Evolutionary conservation across 1,140 invertebrate genomes (phyloP).

Genomic region (Drosophila neocordata): DNA sequence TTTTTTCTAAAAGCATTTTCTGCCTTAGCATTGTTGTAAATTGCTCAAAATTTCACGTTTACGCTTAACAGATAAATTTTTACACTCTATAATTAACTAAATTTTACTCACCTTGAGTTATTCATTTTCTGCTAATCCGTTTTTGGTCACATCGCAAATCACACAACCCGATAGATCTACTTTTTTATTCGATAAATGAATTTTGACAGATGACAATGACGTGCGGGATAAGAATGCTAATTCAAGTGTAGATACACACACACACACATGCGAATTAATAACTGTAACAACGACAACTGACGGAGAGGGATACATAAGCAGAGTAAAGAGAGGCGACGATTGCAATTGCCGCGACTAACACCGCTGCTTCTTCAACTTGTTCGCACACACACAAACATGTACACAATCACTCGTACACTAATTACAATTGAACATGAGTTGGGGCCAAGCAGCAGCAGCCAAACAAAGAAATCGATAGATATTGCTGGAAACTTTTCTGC

Average conservation of each 20-base stretch:
- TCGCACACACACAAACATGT: constrained; percentile 12
- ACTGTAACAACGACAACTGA: constrained; percentile 56
- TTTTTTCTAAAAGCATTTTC: constrained; percentile 81
- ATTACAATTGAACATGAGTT: constrained; percentile 74
- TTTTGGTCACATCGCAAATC: constrained; percentile 36
- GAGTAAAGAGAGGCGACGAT: constrained; percentile 62
- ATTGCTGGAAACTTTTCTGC: constrained; percentile 56
- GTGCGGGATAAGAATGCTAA: constrained; percentile 63
- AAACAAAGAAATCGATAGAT: constrained; percentile 80
- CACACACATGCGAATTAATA: constrained; percentile 70
- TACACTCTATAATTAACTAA: constrained; percentile 1
- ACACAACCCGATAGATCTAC: constrained; percentile 31
- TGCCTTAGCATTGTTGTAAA: constrained; percentile 81
- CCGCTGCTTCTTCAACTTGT: constrained; percentile 37
- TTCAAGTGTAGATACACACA: constrained; percentile 66
- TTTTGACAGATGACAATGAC: constrained; percentile 55
- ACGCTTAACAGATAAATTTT: constrained; percentile 14
- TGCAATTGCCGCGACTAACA: constrained; percentile 59
- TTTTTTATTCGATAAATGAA: constrained; percentile 24
- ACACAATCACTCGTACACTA: constrained; percentile 45
- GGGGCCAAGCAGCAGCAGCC: constrained; percentile 30
- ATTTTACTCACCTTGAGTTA: constrained; percentile 36
- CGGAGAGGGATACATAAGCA: constrained; percentile 44
- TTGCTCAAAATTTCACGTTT: constrained; percentile 72
- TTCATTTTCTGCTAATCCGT: constrained; percentile 17